A percentile compares a stretch with the other conserved stretches of the same genome.
Evolutionary conservation across 2,888 invertebrate genomes (phyloP).

Genomic region (Yponomeuta malinellus): DNA sequence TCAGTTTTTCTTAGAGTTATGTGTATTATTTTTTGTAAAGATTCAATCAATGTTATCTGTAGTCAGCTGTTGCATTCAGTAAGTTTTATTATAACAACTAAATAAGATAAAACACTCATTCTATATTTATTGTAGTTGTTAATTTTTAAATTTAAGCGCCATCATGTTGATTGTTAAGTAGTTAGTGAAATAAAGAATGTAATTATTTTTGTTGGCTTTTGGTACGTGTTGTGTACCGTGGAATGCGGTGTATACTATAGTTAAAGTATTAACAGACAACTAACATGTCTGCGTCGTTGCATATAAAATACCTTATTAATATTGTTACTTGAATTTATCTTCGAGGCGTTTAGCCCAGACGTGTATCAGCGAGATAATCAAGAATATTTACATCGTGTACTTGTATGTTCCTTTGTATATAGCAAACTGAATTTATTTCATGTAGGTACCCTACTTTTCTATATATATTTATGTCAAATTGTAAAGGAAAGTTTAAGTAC

Average conservation of each 20-base stretch:
- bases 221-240: background rate
- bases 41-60: background rate
- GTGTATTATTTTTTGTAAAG: background rate
- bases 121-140: conserved; percentile 25
- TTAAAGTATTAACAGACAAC: conserved; percentile 9
- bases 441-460: conserved; percentile 20
- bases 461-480: conserved; percentile 11
- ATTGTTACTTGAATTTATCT: conserved; percentile 9
- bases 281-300: background rate
- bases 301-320: background rate
- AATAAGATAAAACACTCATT: conserved; percentile 9
- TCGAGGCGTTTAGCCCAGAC: conserved; percentile 22
- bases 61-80: background rate
- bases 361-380: conserved; percentile 57
- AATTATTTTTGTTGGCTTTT: background rate
- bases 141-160: conserved; percentile 43
- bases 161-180: conserved; percentile 40
- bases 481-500: conserved; percentile 37
- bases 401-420: conserved; percentile 57
- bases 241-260: background rate
- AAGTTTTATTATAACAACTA: conserved; percentile 2
- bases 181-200: conserved; percentile 25
- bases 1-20: background rate
- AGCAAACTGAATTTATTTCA: conserved; percentile 35
- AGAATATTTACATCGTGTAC: conserved; percentile 27